A percentile compares a stretch with the other conserved stretches of the same genome.
Conservation (phyloP, 2,113 vertebrate species). For the Pituophis catenifer region DNA sequence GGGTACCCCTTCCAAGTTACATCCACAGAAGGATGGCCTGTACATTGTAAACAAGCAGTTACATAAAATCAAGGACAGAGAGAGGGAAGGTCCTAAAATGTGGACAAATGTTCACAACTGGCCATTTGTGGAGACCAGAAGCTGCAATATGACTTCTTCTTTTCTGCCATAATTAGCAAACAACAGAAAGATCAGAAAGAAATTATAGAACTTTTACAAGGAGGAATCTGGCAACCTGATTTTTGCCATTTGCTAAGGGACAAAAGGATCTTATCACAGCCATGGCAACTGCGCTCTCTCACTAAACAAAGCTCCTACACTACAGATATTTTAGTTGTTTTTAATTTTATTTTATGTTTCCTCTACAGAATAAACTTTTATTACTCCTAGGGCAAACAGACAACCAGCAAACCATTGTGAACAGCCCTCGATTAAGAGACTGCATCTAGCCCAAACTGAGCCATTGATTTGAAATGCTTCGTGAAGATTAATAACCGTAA, state of each 20-base stretch:
- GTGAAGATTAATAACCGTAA: background rate
- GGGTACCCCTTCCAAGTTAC: slow-evolving; percentile 49
- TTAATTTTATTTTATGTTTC: slow-evolving; percentile 1
- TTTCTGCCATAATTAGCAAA: slow-evolving; percentile 22
- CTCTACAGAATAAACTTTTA: slow-evolving; percentile 34
- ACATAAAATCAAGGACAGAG: slow-evolving; percentile 34
- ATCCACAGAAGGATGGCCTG: slow-evolving; percentile 22
- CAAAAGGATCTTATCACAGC: slow-evolving; percentile 32
- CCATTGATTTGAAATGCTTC: background rate
- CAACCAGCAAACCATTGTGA: background rate
- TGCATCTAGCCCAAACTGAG: background rate
- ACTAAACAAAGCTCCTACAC: background rate
- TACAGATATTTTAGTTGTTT: background rate
- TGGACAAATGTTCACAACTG: slow-evolving; percentile 29
- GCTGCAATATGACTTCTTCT: slow-evolving; percentile 42
- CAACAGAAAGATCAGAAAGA: slow-evolving; percentile 30
- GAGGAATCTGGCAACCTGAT: slow-evolving; percentile 25
- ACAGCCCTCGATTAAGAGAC: background rate
- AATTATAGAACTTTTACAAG: background rate
- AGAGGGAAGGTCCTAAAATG: slow-evolving; percentile 46
- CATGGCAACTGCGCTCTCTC: slow-evolving; percentile 24
- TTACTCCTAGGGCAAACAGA: slow-evolving; percentile 44
- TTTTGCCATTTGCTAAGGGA: slow-evolving; percentile 17
- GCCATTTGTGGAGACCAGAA: slow-evolving; percentile 45
- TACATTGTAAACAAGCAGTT: slow-evolving; percentile 51